Percentiles rank a stretch among this genome's conserved stretches.
These are phyloP conservation scores for Ashinkailepas kermadecensis DNA, from an alignment of 2,888 invertebrate species.

Conservation along the genomic window DNA sequence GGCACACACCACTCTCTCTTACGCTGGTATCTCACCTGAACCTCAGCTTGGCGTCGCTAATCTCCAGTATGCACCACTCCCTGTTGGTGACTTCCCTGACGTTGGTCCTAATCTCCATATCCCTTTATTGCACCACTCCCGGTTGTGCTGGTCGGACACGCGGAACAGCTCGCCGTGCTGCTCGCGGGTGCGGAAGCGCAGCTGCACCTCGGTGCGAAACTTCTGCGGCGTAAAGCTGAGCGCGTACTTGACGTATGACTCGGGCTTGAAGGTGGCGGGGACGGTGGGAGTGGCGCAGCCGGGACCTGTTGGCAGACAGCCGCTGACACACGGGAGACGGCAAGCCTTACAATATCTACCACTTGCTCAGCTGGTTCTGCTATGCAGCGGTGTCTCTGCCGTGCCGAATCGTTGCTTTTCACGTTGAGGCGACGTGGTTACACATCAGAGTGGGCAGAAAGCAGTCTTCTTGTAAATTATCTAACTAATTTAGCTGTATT, in stretches of 20 bases:
- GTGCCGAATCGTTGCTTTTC: too few species aligned
- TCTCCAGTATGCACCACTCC: conserved; percentile 52
- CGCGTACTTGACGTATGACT: conserved; percentile 95
- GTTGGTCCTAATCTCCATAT: conserved; percentile 59
- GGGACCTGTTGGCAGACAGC: conserved; percentile 43
- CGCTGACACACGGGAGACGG: neutral
- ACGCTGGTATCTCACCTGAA: conserved; percentile 27
- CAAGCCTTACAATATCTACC: too few species aligned
- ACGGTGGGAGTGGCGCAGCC: conserved; percentile 76
- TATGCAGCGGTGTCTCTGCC: too few species aligned
- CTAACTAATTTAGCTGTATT: too few species aligned
- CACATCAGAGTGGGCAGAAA: too few species aligned
- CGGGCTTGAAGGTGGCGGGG: conserved; percentile 83
- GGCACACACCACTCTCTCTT: conserved; percentile 53
- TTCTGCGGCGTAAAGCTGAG: conserved; percentile 87
- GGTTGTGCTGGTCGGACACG: conserved; percentile 86
- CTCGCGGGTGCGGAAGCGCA: conserved; percentile 87
- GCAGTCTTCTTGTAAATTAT: too few species aligned
- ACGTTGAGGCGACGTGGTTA: too few species aligned
- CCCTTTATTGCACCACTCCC: conserved; percentile 87
- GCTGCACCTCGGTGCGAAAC: conserved; percentile 84
- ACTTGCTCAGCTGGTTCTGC: too few species aligned
- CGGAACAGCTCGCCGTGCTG: conserved; percentile 88
- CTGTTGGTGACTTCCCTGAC: too few species aligned
- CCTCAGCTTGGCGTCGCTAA: conserved; percentile 33